phyloP scores from a whole-genome alignment of 2,888 invertebrate genomes.

The Eupithecia insigniata region DNA sequence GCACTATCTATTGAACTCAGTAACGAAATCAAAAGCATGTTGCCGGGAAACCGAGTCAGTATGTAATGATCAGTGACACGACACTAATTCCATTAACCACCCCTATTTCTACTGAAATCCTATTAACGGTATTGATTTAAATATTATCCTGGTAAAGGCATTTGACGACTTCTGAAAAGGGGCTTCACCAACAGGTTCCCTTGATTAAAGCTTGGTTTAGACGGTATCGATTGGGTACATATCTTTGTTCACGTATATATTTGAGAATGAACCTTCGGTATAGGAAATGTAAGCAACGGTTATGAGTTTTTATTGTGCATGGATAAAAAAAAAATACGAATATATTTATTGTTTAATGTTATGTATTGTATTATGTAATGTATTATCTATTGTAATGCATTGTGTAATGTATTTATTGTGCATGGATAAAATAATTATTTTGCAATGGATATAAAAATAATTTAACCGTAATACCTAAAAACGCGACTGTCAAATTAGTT shows the following conservation, averaged over 20 bases:
- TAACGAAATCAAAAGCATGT: slow-evolving; percentile 25
- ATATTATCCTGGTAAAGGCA: slow-evolving; percentile 24
- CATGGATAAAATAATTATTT: too few relatives aligned
- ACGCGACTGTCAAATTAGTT: too few relatives aligned
- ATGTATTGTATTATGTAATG: too few relatives aligned
- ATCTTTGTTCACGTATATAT: not conserved
- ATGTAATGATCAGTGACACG: slow-evolving; percentile 39
- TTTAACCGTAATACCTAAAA: not conserved
- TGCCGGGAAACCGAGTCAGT: slow-evolving; percentile 35
- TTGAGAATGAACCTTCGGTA: not conserved
- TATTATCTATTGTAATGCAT: too few relatives aligned
- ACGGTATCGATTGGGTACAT: not conserved
- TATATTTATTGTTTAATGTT: too few relatives aligned
- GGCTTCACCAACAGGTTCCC: slow-evolving; percentile 1
- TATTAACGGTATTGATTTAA: slow-evolving; percentile 45
- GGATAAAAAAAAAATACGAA: too few relatives aligned
- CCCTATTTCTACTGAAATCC: slow-evolving; percentile 40
- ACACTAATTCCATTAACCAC: slow-evolving; percentile 43
- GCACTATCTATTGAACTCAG: not conserved
- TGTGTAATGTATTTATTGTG: too few relatives aligned
- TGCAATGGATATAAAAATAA: too few relatives aligned
- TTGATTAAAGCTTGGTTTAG: slow-evolving; percentile 4
- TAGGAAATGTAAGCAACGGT: not conserved
- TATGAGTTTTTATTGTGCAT: not conserved
- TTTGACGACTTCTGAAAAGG: not conserved